These are phyloP conservation scores for Hyaena hyaena DNA, from an alignment of 2,113 vertebrate species.

Conservation along the genomic window DNA sequence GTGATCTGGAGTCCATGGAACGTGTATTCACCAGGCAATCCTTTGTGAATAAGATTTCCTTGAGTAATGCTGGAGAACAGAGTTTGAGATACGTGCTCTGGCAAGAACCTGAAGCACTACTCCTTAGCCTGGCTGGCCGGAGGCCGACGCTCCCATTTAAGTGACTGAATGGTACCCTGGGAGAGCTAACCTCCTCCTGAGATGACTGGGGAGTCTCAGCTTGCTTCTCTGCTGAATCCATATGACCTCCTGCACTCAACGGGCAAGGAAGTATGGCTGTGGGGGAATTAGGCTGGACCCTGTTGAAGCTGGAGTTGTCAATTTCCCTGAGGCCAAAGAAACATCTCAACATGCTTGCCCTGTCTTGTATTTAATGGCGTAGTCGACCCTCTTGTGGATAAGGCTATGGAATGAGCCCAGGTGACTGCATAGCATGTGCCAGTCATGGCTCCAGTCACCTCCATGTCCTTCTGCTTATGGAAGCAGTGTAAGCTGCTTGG, in stretches of 20 bases:
- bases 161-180: background rate
- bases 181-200: background rate
- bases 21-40: background rate
- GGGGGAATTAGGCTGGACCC: background rate
- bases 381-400: background rate
- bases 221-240: background rate
- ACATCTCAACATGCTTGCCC: fast-evolving
- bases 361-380: background rate
- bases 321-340: background rate
- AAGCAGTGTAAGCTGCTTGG: background rate
- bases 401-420: background rate
- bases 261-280: no score
- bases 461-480: background rate
- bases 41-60: background rate
- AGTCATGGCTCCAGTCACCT: background rate
- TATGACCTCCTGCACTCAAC: background rate
- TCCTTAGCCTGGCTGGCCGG: fast-evolving
- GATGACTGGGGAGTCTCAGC: background rate
- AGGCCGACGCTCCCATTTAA: background rate
- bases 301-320: background rate
- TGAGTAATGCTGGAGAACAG: background rate
- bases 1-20: background rate
- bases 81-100: background rate
- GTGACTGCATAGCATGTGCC: background rate
- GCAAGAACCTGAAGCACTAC: fast-evolving